Base-by-base conservation (phyloP, 2,888 invertebrate genomes). In the Chouioia cunea region DNA sequence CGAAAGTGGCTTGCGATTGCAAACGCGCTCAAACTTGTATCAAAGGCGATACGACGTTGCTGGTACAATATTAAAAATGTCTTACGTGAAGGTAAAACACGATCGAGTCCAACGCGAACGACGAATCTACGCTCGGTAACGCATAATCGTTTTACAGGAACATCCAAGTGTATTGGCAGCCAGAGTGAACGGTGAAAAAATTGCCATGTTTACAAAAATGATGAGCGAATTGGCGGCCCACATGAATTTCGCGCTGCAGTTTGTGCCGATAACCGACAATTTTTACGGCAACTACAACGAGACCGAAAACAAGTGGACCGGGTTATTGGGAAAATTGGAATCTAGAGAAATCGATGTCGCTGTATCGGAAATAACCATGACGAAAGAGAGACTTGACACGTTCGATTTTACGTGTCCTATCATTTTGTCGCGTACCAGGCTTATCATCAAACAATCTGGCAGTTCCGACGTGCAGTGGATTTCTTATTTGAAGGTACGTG, bases 371-470 rank as follows among this genome's bases (percentile, higher is more conserved):
- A 79, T 83, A 20, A 75, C 77, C 4, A 77, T 84, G 57, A 82
- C 79, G 0, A 74, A 57, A 3, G 46, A 53, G 0, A 75, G 83
- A 43, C 20, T 78, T 15, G 65, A 75, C 0, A 76, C 56, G 2
- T 74, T 83, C 1, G 83, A 83, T 50, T 84, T 83, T 57, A 78
- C 80, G 0, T 36, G 79, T 18, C 83, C 83, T 0, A 58, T 83
- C 23, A 43, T 80, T 12, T 18, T 76, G 3, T 74, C 79, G 0
- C 70, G 73, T 10, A 70, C 75, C 18, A 75, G 73, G n/a, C 71
- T 82, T 43, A 82, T 78, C 47, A 73, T 83, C 27, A 78, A 73
- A 46, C 63, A 76, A 56, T 77, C 76, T 0, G 63, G 64, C 15
- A 58, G 54, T 16, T 52, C 73, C 0, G 48, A 53, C 2, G 76